Conservation (phyloP, 2,888 invertebrate genomes). For the Dynastes hyllus region DNA sequence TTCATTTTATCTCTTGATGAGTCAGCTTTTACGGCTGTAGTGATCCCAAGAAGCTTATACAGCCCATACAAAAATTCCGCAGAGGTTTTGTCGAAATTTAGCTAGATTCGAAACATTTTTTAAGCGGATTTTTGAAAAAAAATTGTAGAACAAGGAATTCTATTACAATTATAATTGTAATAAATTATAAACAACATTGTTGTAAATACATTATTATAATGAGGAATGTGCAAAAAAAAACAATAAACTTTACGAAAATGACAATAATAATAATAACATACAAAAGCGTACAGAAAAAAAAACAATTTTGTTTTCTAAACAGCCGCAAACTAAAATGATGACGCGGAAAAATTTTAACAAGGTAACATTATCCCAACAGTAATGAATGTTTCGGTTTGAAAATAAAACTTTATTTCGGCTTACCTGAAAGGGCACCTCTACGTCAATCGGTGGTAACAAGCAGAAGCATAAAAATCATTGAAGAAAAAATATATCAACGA, state of each 20-base stretch:
- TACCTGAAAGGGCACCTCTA: background rate
- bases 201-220: too few relatives aligned
- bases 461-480: background rate
- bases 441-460: background rate
- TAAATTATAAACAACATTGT: too few relatives aligned
- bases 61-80: background rate
- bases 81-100: too few relatives aligned
- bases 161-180: too few relatives aligned
- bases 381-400: background rate
- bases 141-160: too few relatives aligned
- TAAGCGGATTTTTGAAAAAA: too few relatives aligned
- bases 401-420: conserved; percentile 5
- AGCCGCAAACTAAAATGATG: conserved; percentile 20
- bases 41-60: background rate
- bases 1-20: conserved; percentile 18
- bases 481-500: conserved; percentile 33
- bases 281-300: background rate
- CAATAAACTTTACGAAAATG: too few relatives aligned
- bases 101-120: too few relatives aligned
- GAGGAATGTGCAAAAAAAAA: too few relatives aligned
- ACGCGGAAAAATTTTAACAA: conserved; percentile 17
- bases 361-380: background rate
- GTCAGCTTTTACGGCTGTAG: conserved; percentile 12
- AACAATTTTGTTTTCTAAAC: too few relatives aligned
- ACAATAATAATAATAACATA: too few relatives aligned